Conservation (phyloP, 2,888 invertebrate species). For the Spilosoma lubricipeda region DNA sequence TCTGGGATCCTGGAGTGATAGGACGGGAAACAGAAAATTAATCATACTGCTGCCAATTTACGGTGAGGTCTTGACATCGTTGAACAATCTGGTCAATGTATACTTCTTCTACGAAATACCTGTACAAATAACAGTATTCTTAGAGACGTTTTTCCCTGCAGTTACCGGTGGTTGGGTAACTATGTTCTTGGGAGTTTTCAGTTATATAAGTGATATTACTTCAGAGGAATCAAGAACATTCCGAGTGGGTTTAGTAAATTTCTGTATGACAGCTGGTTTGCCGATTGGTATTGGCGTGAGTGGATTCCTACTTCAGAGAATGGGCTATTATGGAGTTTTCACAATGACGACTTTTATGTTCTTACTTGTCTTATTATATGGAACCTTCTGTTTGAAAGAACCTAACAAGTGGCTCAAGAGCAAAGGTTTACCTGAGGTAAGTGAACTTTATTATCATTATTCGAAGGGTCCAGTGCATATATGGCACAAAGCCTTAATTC, state of each 20-base stretch:
- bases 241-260: conserved; percentile 87
- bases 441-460: conserved; percentile 44
- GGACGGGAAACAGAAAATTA: conserved; percentile 85
- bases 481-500: too few species aligned
- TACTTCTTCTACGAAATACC: conserved; percentile 87
- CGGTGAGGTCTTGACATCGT: conserved; percentile 82
- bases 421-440: conserved; percentile 72
- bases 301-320: conserved; percentile 76
- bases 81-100: conserved; percentile 84
- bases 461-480: not conserved
- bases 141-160: conserved; percentile 84
- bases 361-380: conserved; percentile 89
- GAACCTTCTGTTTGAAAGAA: conserved; percentile 89
- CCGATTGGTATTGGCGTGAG: conserved; percentile 85
- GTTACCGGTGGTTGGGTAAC: conserved; percentile 86
- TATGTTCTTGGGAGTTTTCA: conserved; percentile 87
- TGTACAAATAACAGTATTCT: conserved; percentile 82
- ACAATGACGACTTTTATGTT: conserved; percentile 73
- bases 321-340: conserved; percentile 82
- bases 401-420: conserved; percentile 77
- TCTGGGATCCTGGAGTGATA: conserved; percentile 88
- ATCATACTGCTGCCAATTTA: conserved; percentile 85
- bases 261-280: conserved; percentile 86
- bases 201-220: conserved; percentile 88
- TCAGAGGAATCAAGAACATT: conserved; percentile 86